Conservation (phyloP, 2,888 invertebrate genomes). For the Oscheius onirici region DNA sequence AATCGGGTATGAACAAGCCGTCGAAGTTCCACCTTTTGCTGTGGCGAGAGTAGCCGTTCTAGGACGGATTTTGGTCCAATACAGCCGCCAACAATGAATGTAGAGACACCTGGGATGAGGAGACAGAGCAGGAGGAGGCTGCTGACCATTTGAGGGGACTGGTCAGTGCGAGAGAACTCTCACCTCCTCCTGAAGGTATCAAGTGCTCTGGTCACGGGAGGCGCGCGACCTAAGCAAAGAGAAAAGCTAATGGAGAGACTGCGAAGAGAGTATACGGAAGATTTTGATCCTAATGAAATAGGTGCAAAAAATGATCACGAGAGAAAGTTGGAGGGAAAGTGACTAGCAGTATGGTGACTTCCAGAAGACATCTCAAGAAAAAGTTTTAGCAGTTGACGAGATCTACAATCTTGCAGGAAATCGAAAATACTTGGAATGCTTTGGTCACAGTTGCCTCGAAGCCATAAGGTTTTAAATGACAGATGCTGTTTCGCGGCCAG, state of each 20-base stretch:
- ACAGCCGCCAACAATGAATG: constrained; percentile 57
- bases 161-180: neutral
- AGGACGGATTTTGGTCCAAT: constrained; percentile 55
- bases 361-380: too few species aligned
- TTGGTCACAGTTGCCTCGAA: too few species aligned
- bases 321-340: too few species aligned
- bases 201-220: constrained; percentile 27
- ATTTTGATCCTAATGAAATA: too few species aligned
- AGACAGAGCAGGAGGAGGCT: neutral
- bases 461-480: too few species aligned
- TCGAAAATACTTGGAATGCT: too few species aligned
- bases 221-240: constrained; percentile 1
- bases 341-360: too few species aligned
- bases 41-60: constrained; percentile 46
- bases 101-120: constrained; percentile 11
- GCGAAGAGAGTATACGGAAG: constrained; percentile 7
- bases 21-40: constrained; percentile 44
- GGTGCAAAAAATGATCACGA: too few species aligned
- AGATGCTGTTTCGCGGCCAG: too few species aligned
- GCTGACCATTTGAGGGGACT: neutral
- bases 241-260: too few species aligned
- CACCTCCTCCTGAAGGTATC: constrained; percentile 21
- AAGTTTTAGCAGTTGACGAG: too few species aligned
- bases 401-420: too few species aligned
- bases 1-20: constrained; percentile 56